These are phyloP conservation scores for Indri indri DNA, from an alignment of 2,113 vertebrate species.

Conservation along the genomic window DNA sequence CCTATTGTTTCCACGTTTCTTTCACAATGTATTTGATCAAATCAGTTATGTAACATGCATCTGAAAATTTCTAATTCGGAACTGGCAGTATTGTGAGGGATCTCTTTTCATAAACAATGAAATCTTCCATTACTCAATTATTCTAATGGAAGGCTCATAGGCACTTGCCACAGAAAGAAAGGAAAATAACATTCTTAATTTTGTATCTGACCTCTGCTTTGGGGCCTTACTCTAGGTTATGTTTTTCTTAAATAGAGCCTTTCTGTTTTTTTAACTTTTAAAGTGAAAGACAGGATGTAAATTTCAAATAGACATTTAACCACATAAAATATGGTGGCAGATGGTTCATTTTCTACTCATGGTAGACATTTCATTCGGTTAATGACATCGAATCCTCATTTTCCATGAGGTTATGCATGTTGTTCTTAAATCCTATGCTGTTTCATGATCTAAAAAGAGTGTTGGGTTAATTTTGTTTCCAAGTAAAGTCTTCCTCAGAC, in stretches of 20 bases:
- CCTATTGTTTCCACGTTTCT: not conserved
- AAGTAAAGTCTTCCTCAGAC: not conserved
- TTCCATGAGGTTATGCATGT: not conserved
- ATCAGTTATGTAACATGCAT: not conserved
- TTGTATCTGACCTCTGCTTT: not conserved
- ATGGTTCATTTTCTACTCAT: not conserved
- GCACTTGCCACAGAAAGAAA: not conserved
- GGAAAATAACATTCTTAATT: not conserved
- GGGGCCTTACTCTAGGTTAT: not conserved
- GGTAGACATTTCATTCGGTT: not conserved
- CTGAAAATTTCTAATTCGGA: not conserved
- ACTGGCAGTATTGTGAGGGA: not conserved
- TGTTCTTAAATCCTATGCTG: not conserved
- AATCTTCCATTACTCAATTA: not conserved
- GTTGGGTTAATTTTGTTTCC: not conserved
- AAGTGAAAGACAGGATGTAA: not conserved
- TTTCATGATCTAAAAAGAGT: not conserved
- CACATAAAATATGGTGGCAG: not conserved
- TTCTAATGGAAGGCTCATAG: not conserved
- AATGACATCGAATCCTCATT: not conserved
- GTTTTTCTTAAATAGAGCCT: conserved; percentile 27
- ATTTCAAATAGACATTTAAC: conserved; percentile 7
- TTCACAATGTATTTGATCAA: not conserved
- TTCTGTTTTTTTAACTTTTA: conserved; percentile 24
- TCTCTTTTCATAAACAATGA: not conserved